Percentiles rank a stretch among this genome's conserved stretches.
phyloP scores from a whole-genome alignment of 2,113 vertebrate genomes.

The Gymnobelideus leadbeateri region DNA sequence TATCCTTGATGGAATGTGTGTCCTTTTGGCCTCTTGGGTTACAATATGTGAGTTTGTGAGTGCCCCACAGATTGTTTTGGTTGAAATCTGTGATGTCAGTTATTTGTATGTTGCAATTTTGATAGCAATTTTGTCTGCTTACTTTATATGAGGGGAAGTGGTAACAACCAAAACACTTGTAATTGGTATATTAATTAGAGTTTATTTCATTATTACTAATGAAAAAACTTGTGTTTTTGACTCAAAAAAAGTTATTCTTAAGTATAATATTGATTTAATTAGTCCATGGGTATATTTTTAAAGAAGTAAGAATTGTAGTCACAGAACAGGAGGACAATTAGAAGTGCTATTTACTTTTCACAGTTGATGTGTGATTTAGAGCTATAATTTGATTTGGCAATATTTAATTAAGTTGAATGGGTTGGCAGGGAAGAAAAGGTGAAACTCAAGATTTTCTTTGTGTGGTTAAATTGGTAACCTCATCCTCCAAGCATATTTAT shows the following conservation, averaged over 20 bases:
- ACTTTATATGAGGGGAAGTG: background rate
- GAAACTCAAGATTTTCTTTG: conserved; percentile 24
- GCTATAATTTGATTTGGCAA: conserved; percentile 19
- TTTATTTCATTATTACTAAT: background rate
- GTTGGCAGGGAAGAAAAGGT: conserved; percentile 5
- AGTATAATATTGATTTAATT: background rate
- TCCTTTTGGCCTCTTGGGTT: background rate
- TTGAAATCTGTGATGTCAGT: background rate
- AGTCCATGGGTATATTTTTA: background rate
- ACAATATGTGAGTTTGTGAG: background rate
- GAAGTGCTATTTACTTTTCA: background rate
- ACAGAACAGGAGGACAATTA: background rate
- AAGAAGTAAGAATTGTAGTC: background rate
- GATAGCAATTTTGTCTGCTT: background rate
- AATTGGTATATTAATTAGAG: background rate
- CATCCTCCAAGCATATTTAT: background rate
- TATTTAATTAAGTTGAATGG: background rate
- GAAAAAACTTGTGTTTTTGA: background rate
- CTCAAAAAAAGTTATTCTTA: background rate
- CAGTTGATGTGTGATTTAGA: background rate
- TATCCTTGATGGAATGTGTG: background rate
- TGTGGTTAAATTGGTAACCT: conserved; percentile 33
- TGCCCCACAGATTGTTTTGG: background rate
- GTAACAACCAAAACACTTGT: background rate
- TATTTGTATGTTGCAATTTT: background rate